Percentiles rank a stretch among this genome's conserved stretches.
These are phyloP conservation scores for Schrankia costaestrigalis DNA, from an alignment of 2,888 invertebrate species.

Conservation along the genomic window DNA sequence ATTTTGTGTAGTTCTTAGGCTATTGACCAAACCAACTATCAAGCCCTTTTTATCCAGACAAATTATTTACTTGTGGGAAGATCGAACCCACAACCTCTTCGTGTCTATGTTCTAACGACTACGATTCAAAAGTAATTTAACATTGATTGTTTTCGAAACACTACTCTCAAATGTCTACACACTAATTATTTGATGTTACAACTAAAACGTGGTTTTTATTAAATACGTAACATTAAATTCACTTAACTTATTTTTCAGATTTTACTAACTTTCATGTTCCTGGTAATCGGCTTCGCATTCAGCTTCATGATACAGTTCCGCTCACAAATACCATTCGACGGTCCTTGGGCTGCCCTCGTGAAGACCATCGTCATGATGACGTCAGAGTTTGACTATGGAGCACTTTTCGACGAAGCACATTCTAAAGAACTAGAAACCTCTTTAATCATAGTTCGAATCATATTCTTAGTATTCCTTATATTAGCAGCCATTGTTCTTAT, in stretches of 20 bases:
- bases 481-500: slow-evolving; percentile 80
- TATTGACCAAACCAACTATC: too few relatives aligned
- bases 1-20: too few relatives aligned
- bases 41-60: too few relatives aligned
- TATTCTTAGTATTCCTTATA: slow-evolving; percentile 77
- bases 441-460: slow-evolving; percentile 65
- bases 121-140: too few relatives aligned
- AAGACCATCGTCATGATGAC: slow-evolving; percentile 83
- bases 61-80: too few relatives aligned
- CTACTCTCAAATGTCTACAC: too few relatives aligned
- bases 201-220: too few relatives aligned
- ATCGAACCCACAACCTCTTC: too few relatives aligned
- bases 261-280: slow-evolving; percentile 66
- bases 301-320: slow-evolving; percentile 80
- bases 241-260: slow-evolving; percentile 57
- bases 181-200: too few relatives aligned
- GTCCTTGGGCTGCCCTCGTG: slow-evolving; percentile 75
- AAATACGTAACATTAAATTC: too few relatives aligned
- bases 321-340: slow-evolving; percentile 71
- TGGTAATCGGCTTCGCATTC: slow-evolving; percentile 78
- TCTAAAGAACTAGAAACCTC: slow-evolving; percentile 60
- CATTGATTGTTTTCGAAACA: too few relatives aligned
- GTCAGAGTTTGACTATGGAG: slow-evolving; percentile 79
- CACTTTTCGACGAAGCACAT: slow-evolving; percentile 70
- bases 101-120: too few relatives aligned